Evolutionary conservation across 2,797 vertebrate genomes (phyloP).

Genomic region (Halcyon smyrnensis): DNA sequence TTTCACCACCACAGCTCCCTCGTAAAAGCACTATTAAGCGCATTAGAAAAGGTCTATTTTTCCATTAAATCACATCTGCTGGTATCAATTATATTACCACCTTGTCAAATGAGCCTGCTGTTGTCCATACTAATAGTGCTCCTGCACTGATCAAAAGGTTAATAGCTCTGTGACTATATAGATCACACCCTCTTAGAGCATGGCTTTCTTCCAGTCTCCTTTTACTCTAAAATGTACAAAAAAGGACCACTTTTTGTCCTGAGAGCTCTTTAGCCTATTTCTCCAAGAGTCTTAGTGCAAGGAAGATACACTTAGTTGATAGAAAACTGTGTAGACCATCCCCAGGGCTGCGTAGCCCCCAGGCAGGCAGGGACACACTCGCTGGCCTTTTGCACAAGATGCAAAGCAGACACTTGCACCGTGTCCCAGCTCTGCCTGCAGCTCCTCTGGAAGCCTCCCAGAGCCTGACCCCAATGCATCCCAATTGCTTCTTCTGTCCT

Average conservation of each 20-base stretch:
- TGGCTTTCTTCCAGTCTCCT: neutral
- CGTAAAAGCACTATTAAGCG: conserved; percentile 35
- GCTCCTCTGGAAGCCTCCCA: neutral
- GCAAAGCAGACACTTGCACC: accelerated
- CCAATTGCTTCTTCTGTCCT: neutral
- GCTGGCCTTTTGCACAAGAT: neutral
- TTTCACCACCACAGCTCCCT: neutral
- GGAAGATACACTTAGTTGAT: neutral
- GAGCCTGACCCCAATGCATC: neutral
- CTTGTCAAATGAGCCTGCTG: neutral
- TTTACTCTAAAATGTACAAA: neutral
- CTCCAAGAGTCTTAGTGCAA: neutral
- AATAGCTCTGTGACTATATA: neutral
- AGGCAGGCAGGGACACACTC: neutral
- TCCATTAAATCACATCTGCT: conserved; percentile 1
- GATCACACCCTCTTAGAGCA: neutral
- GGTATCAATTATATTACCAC: conserved; percentile 1
- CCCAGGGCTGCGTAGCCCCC: neutral
- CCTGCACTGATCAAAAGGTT: neutral
- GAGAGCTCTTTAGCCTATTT: neutral
- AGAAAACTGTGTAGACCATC: accelerated
- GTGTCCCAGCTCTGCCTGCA: neutral
- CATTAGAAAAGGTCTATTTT: conserved; percentile 35
- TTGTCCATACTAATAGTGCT: neutral
- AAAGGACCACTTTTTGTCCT: neutral